Evolutionary conservation across 2,113 vertebrate species (phyloP).

Genomic region (Pseudopodoces humilis): DNA sequence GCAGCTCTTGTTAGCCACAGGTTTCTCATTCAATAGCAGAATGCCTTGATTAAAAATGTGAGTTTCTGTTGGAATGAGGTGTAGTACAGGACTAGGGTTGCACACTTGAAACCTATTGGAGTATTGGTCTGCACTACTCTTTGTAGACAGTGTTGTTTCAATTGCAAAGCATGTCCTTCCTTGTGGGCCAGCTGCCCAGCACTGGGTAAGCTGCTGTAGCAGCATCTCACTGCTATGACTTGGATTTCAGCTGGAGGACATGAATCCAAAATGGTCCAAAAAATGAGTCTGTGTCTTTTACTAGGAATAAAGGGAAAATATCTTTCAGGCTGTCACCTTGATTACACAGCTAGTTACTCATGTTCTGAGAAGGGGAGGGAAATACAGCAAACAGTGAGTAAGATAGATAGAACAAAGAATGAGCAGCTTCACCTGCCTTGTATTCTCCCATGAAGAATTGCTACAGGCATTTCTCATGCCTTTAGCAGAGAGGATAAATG

Average conservation of each 20-base stretch:
- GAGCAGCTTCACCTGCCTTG: not conserved
- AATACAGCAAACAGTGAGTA: not conserved
- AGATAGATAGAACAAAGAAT: not conserved
- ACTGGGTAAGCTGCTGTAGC: not conserved
- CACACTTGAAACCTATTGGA: too few relatives aligned
- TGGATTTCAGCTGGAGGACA: not conserved
- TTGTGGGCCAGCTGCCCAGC: not conserved
- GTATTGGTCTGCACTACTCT: not conserved
- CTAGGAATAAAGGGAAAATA: not conserved
- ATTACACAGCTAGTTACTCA: not conserved
- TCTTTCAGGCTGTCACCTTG: not conserved
- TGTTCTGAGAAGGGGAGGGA: not conserved
- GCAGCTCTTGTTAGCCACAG: not conserved
- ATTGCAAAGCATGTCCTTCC: not conserved
- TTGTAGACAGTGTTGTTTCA: not conserved
- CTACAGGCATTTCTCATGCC: not conserved
- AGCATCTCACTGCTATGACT: fast-evolving
- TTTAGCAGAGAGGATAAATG: not conserved
- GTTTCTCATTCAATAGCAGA: not conserved
- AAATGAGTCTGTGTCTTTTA: not conserved
- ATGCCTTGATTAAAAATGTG: not conserved
- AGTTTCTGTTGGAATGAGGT: not conserved
- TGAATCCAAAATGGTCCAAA: not conserved
- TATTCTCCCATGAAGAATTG: not conserved
- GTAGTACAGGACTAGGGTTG: not conserved